Percentiles rank a stretch among this genome's conserved stretches.
These are phyloP conservation scores for Parauchenoglanis punctatus DNA, from an alignment of 2,797 vertebrate species.

Conservation along the genomic window DNA sequence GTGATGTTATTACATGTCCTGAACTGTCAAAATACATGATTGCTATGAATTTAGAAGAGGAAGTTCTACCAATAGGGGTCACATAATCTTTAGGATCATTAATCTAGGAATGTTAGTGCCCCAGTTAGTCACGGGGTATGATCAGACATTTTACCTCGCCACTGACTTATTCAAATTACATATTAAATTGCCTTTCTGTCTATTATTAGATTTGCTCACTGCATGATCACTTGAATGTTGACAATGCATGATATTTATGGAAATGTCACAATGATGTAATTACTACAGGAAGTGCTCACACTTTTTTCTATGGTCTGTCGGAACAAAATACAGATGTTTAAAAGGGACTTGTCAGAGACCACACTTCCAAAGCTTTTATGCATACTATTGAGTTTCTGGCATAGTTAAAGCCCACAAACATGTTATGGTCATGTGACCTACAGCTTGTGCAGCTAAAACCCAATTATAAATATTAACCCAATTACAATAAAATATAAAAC, in stretches of 20 bases:
- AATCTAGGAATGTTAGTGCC: not conserved
- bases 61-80: not conserved
- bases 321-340: not conserved
- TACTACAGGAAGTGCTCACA: not conserved
- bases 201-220: no score
- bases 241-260: not conserved
- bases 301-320: not conserved
- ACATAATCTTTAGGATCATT: not conserved
- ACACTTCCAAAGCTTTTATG: not conserved
- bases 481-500: not conserved
- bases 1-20: not conserved
- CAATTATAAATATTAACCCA: no score
- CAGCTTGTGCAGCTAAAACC: not conserved
- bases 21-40: not conserved
- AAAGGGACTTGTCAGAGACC: not conserved
- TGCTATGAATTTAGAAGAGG: not conserved
- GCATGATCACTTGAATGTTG: not conserved
- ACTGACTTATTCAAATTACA: not conserved
- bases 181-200: not conserved
- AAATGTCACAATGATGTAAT: not conserved
- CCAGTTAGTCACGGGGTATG: not conserved
- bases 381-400: not conserved
- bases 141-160: not conserved
- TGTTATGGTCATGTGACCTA: not conserved
- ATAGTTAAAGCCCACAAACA: not conserved